Evolutionary conservation across 2,113 vertebrate genomes (phyloP).

Genomic region (Urocitellus parryii): DNA sequence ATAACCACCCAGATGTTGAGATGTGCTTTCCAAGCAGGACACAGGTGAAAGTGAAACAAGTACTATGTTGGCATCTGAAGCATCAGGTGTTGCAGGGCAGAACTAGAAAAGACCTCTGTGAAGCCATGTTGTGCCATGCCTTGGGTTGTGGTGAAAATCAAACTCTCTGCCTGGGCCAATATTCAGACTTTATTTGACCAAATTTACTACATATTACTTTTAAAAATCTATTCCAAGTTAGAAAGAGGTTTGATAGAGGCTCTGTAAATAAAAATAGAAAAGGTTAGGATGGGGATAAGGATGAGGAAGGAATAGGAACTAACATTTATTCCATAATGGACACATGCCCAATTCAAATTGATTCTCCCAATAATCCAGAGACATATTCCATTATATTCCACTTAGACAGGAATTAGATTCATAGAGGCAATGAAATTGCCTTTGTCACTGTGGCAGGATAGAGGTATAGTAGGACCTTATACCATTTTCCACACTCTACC

Average conservation of each 20-base stretch:
- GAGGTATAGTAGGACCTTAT: not conserved
- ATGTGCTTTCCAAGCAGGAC: not conserved
- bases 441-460: not conserved
- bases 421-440: not conserved
- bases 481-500: not conserved
- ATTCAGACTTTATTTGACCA: not conserved
- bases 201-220: not conserved
- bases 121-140: not conserved
- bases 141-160: not conserved
- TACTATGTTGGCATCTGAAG: not conserved
- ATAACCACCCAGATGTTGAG: not conserved
- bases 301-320: not conserved
- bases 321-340: not conserved
- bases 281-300: not conserved
- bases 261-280: slow-evolving; percentile 20
- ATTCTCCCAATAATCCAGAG: not conserved
- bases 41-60: not conserved
- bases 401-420: not conserved
- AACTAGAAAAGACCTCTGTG: not conserved
- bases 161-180: not conserved
- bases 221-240: not conserved
- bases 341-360: not conserved
- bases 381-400: not conserved
- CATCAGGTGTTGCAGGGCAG: not conserved
- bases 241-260: slow-evolving; percentile 15